These are phyloP conservation scores for Pomatostomus ruficeps DNA, from an alignment of 2,113 vertebrate species.

Conservation along the genomic window DNA sequence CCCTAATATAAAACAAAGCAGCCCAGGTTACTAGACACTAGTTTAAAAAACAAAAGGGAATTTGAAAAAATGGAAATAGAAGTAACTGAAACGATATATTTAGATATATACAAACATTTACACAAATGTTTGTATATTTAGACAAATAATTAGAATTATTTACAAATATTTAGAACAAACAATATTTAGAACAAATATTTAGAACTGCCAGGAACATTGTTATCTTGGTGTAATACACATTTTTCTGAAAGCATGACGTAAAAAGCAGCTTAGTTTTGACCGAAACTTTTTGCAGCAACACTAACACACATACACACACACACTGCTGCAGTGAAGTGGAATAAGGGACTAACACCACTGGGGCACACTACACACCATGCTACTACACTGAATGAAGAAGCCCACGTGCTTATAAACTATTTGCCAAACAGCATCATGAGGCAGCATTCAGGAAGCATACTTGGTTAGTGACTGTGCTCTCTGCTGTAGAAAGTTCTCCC, in stretches of 20 bases:
- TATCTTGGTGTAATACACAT: neutral
- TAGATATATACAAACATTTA: no score
- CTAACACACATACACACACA: neutral
- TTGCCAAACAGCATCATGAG: neutral
- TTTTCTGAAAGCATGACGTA: neutral
- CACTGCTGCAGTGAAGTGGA: neutral
- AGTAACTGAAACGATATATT: neutral
- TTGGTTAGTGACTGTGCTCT: constrained; percentile 89
- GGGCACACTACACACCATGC: neutral
- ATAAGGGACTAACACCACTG: neutral
- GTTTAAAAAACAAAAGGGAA: neutral
- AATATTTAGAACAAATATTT: no score
- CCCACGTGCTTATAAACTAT: neutral
- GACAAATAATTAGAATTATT: no score
- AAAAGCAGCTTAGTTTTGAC: neutral
- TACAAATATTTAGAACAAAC: no score
- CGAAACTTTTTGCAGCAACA: neutral
- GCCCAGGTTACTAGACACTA: neutral
- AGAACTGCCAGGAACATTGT: neutral
- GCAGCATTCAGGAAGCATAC: constrained; percentile 67
- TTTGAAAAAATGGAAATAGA: neutral
- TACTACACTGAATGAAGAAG: neutral
- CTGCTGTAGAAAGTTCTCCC: constrained; percentile 89
- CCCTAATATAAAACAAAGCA: neutral
- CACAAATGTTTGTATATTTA: no score